phyloP scores from a whole-genome alignment of 2,888 invertebrate genomes.

The Busseola fusca region DNA sequence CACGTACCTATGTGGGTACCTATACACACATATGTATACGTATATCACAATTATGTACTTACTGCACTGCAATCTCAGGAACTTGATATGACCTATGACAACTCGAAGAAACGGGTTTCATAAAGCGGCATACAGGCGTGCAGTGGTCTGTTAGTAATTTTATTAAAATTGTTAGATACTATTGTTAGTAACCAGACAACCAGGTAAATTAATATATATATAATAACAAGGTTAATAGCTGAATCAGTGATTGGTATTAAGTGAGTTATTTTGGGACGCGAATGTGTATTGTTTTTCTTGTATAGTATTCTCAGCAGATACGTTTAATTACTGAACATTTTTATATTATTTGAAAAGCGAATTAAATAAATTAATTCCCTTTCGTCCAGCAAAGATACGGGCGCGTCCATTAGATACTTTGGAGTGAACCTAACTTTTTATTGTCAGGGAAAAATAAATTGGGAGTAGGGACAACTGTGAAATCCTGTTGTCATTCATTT shows the following conservation, averaged over 20 bases:
- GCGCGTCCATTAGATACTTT: too few relatives aligned
- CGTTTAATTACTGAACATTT: background rate
- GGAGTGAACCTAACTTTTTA: too few relatives aligned
- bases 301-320: background rate
- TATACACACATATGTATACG: constrained; percentile 17
- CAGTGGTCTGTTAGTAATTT: constrained; percentile 87
- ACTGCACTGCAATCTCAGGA: constrained; percentile 87
- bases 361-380: too few relatives aligned
- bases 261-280: constrained; percentile 28
- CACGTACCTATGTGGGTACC: too few relatives aligned
- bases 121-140: constrained; percentile 88
- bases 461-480: too few relatives aligned
- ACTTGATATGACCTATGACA: constrained; percentile 83
- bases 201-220: constrained; percentile 4
- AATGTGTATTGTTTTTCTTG: background rate
- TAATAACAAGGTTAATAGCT: constrained; percentile 5
- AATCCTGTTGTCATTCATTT: background rate
- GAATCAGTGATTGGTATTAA: constrained; percentile 23
- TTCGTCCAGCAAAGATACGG: too few relatives aligned
- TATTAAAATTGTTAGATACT: constrained; percentile 72
- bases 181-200: constrained; percentile 58
- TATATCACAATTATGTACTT: constrained; percentile 72
- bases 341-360: background rate
- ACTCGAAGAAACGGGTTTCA: constrained; percentile 83
- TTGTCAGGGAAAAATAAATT: too few relatives aligned